These are phyloP conservation scores for Microtus richardsoni DNA, from an alignment of 2,113 vertebrate genomes.

Conservation along the genomic window DNA sequence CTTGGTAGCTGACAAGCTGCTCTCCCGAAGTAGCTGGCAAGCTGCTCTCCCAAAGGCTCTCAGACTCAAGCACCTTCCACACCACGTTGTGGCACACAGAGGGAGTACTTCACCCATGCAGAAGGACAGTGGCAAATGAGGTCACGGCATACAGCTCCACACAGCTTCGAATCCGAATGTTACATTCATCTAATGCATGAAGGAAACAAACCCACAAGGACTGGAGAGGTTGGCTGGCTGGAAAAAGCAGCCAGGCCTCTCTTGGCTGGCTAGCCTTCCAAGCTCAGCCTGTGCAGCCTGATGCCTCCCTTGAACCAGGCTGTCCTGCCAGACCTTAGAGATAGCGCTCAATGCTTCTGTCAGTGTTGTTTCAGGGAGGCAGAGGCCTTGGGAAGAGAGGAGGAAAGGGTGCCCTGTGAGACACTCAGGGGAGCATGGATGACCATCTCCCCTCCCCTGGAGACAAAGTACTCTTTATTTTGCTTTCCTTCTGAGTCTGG, in stretches of 20 bases:
- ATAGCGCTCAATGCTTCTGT: neutral
- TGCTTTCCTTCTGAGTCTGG: neutral
- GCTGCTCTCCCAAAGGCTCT: neutral
- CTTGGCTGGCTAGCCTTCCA: neutral
- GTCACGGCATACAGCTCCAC: slow-evolving; percentile 41
- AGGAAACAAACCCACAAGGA: slow-evolving; percentile 67
- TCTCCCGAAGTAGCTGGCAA: neutral
- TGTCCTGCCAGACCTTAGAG: neutral
- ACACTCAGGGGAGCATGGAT: neutral
- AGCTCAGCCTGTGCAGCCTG: neutral
- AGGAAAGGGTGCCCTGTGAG: neutral
- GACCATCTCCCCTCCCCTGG: neutral
- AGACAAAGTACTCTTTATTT: neutral
- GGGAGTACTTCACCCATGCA: neutral
- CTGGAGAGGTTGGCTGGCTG: neutral
- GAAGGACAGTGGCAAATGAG: neutral
- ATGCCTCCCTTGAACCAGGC: slow-evolving; percentile 60
- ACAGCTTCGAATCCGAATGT: neutral
- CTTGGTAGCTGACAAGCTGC: neutral
- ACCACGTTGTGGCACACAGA: neutral
- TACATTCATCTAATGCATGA: slow-evolving; percentile 40
- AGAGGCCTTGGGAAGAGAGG: neutral
- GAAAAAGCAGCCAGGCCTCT: neutral
- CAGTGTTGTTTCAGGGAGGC: neutral
- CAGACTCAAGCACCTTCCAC: neutral